Percentiles rank a stretch among this genome's conserved stretches.
Evolutionary conservation across 2,113 vertebrate genomes (phyloP).

Genomic region (Verasper variegatus): DNA sequence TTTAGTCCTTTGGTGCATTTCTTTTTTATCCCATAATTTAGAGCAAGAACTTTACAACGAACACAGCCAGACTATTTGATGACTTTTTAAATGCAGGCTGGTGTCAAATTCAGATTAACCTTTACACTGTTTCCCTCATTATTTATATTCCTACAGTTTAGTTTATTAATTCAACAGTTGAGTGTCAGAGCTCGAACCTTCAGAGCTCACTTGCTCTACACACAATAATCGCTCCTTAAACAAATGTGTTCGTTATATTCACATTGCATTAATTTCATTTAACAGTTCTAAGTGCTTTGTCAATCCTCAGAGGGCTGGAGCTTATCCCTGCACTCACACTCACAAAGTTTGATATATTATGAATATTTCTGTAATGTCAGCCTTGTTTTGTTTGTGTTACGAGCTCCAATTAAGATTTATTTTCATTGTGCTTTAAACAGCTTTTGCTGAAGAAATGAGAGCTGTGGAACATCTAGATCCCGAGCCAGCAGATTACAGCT

Average conservation of each 20-base stretch:
- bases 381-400: background rate
- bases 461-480: conserved; percentile 4
- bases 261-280: background rate
- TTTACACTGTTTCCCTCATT: background rate
- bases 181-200: background rate
- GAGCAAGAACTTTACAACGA: no score
- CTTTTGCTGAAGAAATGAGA: background rate
- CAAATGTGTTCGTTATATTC: background rate
- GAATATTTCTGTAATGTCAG: background rate
- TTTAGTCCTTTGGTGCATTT: background rate
- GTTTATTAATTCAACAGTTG: background rate
- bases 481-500: conserved; percentile 46
- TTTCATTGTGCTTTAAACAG: background rate
- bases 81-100: background rate
- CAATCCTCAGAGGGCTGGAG: background rate
- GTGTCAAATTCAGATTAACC: background rate
- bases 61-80: background rate
- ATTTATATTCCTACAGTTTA: background rate
- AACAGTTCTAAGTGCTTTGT: background rate
- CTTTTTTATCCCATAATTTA: background rate
- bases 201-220: background rate
- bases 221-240: background rate
- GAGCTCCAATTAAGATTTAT: conserved; percentile 5
- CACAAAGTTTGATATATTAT: background rate
- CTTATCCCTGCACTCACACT: background rate